Evolutionary conservation across 2,113 vertebrate species (phyloP).

Genomic region (Scartelaos histophorus): DNA sequence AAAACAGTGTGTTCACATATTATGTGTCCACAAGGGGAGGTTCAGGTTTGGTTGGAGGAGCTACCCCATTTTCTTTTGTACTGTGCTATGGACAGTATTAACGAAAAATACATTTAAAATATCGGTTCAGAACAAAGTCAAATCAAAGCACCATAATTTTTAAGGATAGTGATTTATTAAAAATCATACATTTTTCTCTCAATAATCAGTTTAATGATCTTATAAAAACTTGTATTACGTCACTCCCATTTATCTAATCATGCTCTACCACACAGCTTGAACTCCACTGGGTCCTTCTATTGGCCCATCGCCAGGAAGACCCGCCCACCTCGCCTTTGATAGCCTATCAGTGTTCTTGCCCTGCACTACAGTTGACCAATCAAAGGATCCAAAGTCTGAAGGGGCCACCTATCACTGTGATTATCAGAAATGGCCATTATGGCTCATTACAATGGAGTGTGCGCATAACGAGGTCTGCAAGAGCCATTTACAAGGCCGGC

Average conservation of each 20-base stretch:
- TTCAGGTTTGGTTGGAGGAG: too few species aligned
- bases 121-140: not conserved
- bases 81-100: too few species aligned
- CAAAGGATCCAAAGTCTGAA: constrained; percentile 58
- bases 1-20: not conserved
- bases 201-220: not conserved
- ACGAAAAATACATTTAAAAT: not conserved
- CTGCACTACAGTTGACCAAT: constrained; percentile 40
- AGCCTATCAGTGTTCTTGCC: constrained; percentile 61
- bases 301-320: constrained; percentile 53
- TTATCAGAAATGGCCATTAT: constrained; percentile 77
- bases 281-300: constrained; percentile 58
- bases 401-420: constrained; percentile 66
- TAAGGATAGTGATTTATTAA: not conserved
- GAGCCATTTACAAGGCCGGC: constrained; percentile 60
- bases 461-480: constrained; percentile 60
- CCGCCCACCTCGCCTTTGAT: constrained; percentile 61
- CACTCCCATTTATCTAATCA: constrained; percentile 50
- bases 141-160: not conserved
- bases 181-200: not conserved
- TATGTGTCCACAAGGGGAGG: too few species aligned
- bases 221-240: constrained; percentile 9
- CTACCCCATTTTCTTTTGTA: not conserved
- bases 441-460: constrained; percentile 77
- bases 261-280: constrained; percentile 25